phyloP scores from a whole-genome alignment of 2,113 vertebrate genomes.

The Morone saxatilis region DNA sequence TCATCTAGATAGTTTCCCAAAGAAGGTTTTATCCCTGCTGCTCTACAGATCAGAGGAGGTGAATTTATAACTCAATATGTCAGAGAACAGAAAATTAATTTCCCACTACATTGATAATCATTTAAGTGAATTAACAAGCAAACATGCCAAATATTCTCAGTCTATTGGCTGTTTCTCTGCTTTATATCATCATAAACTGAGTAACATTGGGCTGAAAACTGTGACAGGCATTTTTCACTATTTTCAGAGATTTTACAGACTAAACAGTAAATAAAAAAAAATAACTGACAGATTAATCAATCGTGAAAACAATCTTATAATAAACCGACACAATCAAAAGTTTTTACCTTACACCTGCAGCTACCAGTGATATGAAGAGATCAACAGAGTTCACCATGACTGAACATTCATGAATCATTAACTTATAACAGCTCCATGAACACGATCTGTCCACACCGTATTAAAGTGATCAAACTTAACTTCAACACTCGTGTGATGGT shows the following conservation, averaged over 20 bases:
- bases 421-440: neutral
- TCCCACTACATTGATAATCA: no score
- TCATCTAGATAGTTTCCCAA: neutral
- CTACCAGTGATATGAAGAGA: neutral
- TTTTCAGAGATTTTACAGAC: neutral
- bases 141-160: neutral
- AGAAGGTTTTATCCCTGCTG: neutral
- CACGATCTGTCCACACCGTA: neutral
- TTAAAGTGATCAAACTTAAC: neutral
- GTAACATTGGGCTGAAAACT: neutral
- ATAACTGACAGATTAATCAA: neutral
- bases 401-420: neutral
- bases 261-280: neutral
- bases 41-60: neutral
- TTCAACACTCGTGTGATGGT: neutral
- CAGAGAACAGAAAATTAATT: no score
- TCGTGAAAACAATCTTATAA: neutral
- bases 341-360: neutral
- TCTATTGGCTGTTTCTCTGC: neutral
- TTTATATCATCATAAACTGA: neutral
- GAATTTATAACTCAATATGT: no score
- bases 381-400: neutral
- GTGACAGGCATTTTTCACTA: neutral
- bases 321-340: neutral
- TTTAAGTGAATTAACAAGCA: no score